Conservation (phyloP, 2,113 vertebrate species). For the Benitochromis conjunctus region DNA sequence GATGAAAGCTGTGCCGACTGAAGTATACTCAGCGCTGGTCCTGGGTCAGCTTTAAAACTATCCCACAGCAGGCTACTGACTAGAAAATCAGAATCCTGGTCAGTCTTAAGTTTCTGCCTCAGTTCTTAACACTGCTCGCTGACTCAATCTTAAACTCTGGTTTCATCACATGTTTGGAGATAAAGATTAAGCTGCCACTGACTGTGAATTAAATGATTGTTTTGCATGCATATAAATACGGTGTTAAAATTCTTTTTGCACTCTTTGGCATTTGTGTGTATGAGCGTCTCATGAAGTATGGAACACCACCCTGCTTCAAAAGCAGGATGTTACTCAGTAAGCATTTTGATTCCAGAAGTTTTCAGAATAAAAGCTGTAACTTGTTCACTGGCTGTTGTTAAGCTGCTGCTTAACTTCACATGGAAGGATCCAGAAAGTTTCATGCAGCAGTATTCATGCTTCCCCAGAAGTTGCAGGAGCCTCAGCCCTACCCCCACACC, state of each 20-base stretch:
- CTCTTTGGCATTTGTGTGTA: background rate
- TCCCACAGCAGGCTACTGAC: background rate
- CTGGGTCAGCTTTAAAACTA: slow-evolving; percentile 15
- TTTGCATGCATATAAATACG: background rate
- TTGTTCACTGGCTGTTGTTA: background rate
- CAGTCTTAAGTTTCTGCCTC: background rate
- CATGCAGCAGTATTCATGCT: background rate
- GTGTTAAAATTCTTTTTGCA: background rate
- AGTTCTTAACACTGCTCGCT: background rate
- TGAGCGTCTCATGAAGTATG: background rate
- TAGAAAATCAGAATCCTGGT: slow-evolving; percentile 5
- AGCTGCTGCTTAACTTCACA: background rate
- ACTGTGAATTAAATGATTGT: background rate
- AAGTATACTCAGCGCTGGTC: slow-evolving; percentile 15
- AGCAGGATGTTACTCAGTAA: background rate
- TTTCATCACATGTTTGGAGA: slow-evolving; percentile 46
- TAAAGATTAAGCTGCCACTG: background rate
- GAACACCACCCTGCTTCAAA: background rate
- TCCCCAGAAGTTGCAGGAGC: background rate
- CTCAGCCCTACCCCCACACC: slow-evolving; percentile 16
- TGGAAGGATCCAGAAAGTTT: background rate
- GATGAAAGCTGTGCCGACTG: background rate
- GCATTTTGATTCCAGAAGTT: background rate
- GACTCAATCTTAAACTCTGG: slow-evolving; percentile 42
- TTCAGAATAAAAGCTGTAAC: background rate